Conservation (phyloP, 2,113 vertebrate species). For the Centrocercus urophasianus region DNA sequence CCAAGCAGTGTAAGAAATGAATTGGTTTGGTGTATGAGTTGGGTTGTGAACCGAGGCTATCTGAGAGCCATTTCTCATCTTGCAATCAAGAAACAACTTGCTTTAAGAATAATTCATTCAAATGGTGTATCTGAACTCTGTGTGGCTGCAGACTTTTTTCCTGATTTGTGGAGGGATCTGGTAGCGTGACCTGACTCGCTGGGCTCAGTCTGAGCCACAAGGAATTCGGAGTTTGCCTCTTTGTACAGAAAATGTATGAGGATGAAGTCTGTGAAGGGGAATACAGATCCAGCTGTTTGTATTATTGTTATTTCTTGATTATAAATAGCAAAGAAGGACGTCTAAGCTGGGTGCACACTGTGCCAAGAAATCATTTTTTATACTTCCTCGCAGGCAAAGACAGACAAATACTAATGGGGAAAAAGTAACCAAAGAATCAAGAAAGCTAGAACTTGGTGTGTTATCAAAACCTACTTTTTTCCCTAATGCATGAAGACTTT, state of each 20-base stretch:
- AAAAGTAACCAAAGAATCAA: neutral
- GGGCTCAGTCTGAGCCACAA: neutral
- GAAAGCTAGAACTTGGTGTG: neutral
- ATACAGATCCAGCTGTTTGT: neutral
- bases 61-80: neutral
- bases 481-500: neutral
- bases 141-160: neutral
- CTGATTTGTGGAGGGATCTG: neutral
- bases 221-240: neutral
- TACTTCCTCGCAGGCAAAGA: neutral
- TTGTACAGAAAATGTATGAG: neutral
- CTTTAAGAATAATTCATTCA: constrained; percentile 31
- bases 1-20: neutral
- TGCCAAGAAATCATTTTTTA: neutral
- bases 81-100: neutral
- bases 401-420: neutral
- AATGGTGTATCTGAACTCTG: neutral
- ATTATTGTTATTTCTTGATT: constrained; percentile 16
- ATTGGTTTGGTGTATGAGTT: neutral
- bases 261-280: neutral
- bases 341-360: neutral
- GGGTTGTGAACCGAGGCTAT: neutral
- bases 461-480: neutral
- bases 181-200: neutral
- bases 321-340: neutral